Percentiles rank a stretch among this genome's conserved stretches.
These are phyloP conservation scores for Stegana nigrithorax DNA, from an alignment of 2,888 invertebrate genomes.

Conservation along the genomic window DNA sequence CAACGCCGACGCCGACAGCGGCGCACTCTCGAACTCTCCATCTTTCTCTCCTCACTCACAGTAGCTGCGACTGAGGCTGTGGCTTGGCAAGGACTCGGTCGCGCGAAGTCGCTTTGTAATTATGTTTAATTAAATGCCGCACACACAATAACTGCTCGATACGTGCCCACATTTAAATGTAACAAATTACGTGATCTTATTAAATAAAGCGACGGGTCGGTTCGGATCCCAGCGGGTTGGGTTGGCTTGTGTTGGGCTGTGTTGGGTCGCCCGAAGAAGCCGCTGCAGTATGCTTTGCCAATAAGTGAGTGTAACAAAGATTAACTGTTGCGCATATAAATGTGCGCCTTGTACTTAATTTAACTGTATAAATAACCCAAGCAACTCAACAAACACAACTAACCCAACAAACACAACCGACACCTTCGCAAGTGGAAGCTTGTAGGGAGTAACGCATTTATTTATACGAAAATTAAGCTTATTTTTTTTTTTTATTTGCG, in stretches of 20 bases:
- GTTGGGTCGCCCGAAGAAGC: neutral
- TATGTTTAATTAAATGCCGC: no score
- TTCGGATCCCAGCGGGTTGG: no score
- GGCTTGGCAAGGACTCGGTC: no score
- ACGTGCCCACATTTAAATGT: conserved; percentile 37
- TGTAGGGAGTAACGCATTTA: no score
- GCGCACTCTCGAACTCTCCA: no score
- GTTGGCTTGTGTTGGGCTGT: conserved; percentile 21
- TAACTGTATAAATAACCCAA: neutral
- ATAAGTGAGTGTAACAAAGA: conserved; percentile 58
- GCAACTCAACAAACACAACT: no score
- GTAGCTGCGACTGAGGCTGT: neutral
- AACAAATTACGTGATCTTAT: conserved; percentile 59
- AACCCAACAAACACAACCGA: no score
- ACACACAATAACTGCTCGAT: neutral
- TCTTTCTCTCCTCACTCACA: no score
- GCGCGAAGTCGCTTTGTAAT: no score
- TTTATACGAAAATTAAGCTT: conserved; percentile 55
- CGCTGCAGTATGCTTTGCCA: no score
- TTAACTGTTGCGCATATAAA: conserved; percentile 54
- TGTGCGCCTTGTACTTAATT: conserved; percentile 21
- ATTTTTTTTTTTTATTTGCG: no score
- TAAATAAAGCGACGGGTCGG: no score
- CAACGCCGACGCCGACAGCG: neutral
- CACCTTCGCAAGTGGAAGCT: conserved; percentile 5